Conservation (phyloP, 1,140 invertebrate species). For the Nixonia krombeini region DNA sequence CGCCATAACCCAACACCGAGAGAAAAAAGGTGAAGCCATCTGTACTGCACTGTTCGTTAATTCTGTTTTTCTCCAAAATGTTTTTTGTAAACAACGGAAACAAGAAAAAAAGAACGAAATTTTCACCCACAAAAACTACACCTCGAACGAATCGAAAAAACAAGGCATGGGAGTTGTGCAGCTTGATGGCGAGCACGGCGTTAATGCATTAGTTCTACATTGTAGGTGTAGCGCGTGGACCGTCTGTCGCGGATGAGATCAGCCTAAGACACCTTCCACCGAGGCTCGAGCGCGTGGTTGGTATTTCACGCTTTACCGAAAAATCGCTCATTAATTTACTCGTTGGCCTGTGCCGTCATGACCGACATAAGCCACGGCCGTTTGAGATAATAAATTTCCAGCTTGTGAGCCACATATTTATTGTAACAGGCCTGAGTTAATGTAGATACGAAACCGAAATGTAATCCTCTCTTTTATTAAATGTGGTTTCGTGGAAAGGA, state of each 20-base stretch:
- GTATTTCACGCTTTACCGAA: constrained; percentile 65
- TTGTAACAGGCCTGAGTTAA: no score
- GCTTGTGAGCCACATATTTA: constrained; percentile 55
- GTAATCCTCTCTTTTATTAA: no score
- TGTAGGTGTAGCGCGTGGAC: constrained; percentile 56
- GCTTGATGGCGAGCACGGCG: constrained; percentile 45
- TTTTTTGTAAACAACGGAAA: no score
- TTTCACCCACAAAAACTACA: background rate
- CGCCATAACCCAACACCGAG: no score
- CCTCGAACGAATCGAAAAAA: background rate
- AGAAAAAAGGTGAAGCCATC: no score
- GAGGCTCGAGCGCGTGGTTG: constrained; percentile 49
- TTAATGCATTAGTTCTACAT: constrained; percentile 63
- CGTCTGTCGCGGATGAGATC: constrained; percentile 59
- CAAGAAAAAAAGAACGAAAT: no score
- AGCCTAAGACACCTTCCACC: constrained; percentile 40
- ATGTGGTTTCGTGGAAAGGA: no score
- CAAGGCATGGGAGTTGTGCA: constrained; percentile 4
- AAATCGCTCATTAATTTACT: constrained; percentile 67
- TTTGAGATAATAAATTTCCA: constrained; percentile 52
- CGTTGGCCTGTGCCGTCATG: constrained; percentile 22
- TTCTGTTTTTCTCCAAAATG: no score
- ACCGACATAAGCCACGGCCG: constrained; percentile 35
- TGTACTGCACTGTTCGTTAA: no score
- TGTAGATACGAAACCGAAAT: no score